Evolutionary conservation across 2,113 vertebrate species (phyloP), one percentile per base, ranked within the genome.

Genomic region (Eurypyga helias): DNA sequence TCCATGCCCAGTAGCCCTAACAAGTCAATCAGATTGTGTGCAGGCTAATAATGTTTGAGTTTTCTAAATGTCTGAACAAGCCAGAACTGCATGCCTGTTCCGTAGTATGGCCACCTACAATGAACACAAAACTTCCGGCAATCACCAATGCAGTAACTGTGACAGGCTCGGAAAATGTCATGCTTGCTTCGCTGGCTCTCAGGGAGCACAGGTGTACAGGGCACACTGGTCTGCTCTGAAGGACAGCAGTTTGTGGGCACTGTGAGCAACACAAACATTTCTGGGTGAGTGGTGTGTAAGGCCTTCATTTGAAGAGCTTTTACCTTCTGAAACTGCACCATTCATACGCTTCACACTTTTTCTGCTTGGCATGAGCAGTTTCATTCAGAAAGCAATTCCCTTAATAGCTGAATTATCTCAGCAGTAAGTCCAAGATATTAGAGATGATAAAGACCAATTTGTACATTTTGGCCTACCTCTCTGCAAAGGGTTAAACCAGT

Each of bases 291-390:
- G 7, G 10, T n/a, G 10, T n/a, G 11, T 14, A 45, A 81, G 46
- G 60, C 18, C 33, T 77, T 55, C 51, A 20, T 45, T 65, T 81
- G 80, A 6, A 57, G 31, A 45, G 26, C 9, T 90, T 89, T 57
- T 79, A 12, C 36, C 13, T 60, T 64, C 45, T 24, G 43, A 67
- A 78, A 29, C 23, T 2, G 3, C 0, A 0, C 18, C 3, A 0
- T 13, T 71, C 7, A 2, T 33, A 89, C 76, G 20, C 11, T 10
- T 46, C 31, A 17, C 0, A 2, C 6, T 64, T 60, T 38, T 82
- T 51, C 38, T 73, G 17, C 21, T n/a, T 62, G 29, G 43, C 18
- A 5, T 17, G 31, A 60, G 15, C 31, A 31, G 29, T 60, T 51
- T 45, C 4, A 4, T n/a, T 49, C 20, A 13, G 23, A 33, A 12